Conservation (phyloP, 2,888 invertebrate genomes). For the Cenopis cana region DNA sequence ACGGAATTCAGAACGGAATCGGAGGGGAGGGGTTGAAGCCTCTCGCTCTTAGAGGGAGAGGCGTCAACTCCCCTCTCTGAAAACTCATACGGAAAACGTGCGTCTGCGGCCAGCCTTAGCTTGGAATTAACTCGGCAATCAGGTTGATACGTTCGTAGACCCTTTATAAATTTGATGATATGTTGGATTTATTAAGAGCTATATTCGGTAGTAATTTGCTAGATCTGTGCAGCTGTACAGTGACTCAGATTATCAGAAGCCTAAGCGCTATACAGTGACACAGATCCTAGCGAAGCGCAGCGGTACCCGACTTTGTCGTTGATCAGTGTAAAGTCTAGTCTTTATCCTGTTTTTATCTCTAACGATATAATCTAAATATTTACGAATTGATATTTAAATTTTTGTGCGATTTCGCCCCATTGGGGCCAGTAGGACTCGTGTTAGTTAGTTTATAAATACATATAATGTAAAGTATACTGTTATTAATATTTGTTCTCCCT, state of each 20-base stretch:
- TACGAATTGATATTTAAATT: slow-evolving; percentile 81
- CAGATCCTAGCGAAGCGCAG: slow-evolving; percentile 8
- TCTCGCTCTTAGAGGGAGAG: too few relatives aligned
- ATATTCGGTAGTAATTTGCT: background rate
- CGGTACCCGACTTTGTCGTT: slow-evolving; percentile 71
- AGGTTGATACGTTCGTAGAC: background rate
- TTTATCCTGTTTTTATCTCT: slow-evolving; percentile 83
- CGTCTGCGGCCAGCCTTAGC: too few relatives aligned
- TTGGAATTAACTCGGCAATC: background rate
- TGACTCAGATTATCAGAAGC: too few relatives aligned
- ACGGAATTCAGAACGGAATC: too few relatives aligned
- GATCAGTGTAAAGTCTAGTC: slow-evolving; percentile 86
- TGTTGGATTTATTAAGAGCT: background rate
- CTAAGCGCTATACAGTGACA: too few relatives aligned
- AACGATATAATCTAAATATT: slow-evolving; percentile 79
- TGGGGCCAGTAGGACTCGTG: slow-evolving; percentile 75
- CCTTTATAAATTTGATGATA: background rate
- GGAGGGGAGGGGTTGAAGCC: too few relatives aligned
- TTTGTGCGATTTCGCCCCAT: slow-evolving; percentile 75
- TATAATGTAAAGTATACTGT: slow-evolving; percentile 80
- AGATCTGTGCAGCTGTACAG: background rate
- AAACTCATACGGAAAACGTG: too few relatives aligned
- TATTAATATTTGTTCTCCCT: slow-evolving; percentile 83
- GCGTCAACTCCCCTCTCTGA: too few relatives aligned
- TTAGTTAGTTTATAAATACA: slow-evolving; percentile 82